Conservation (phyloP, 1,140 invertebrate genomes). For the Laupala kohalensis region DNA sequence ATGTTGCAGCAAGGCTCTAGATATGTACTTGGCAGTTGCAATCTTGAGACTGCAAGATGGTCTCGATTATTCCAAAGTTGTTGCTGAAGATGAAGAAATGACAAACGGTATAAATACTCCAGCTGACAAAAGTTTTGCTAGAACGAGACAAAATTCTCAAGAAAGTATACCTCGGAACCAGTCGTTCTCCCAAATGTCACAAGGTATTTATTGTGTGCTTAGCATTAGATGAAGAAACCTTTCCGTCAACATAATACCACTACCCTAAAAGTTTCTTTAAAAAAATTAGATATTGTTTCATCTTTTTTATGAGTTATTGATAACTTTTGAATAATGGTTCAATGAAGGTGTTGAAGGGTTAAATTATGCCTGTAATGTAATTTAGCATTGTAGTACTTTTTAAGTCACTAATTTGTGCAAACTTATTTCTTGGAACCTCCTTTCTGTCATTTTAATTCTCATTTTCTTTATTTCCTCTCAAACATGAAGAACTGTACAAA, state of each 20-base stretch:
- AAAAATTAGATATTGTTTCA: too few relatives aligned
- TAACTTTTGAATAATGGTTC: too few relatives aligned
- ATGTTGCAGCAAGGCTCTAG: slow-evolving; percentile 70
- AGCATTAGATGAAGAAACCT: not conserved
- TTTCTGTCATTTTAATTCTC: not conserved
- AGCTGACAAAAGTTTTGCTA: slow-evolving; percentile 10
- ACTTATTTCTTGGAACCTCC: too few relatives aligned
- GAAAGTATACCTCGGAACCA: slow-evolving; percentile 35
- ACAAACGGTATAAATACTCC: slow-evolving; percentile 16
- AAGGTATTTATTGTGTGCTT: slow-evolving; percentile 33
- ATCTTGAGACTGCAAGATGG: slow-evolving; percentile 73
- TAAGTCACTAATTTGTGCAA: too few relatives aligned
- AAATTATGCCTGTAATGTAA: too few relatives aligned
- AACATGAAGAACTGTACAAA: slow-evolving; percentile 19
- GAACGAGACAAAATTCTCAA: slow-evolving; percentile 19
- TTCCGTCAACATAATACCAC: not conserved
- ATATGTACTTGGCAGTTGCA: slow-evolving; percentile 80
- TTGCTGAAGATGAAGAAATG: slow-evolving; percentile 37
- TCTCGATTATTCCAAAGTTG: slow-evolving; percentile 51
- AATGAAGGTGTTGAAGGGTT: too few relatives aligned
- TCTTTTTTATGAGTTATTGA: too few relatives aligned
- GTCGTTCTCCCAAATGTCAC: slow-evolving; percentile 49
- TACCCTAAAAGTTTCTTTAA: too few relatives aligned
- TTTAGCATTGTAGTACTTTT: too few relatives aligned
- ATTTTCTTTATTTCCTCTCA: slow-evolving; percentile 3